Evolutionary conservation across 2,797 vertebrate species (phyloP).

Genomic region (Tokudaia tokunoshimensis): DNA sequence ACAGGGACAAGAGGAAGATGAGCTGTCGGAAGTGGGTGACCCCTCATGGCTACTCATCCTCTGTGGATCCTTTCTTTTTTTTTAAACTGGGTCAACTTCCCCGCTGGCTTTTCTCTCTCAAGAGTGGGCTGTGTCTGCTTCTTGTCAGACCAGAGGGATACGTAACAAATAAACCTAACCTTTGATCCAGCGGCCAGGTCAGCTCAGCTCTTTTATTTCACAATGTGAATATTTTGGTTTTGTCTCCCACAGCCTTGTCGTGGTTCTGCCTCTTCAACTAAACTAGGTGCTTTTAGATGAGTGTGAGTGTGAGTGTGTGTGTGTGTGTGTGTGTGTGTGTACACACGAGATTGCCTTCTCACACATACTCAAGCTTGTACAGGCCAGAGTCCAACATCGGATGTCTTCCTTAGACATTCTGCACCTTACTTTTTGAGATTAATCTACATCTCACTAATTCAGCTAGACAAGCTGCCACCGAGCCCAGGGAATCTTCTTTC

Average conservation of each 20-base stretch:
- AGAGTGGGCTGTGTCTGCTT: neutral
- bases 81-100: no score
- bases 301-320: neutral
- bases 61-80: no score
- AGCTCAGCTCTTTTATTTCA: neutral
- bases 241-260: neutral
- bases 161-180: no score
- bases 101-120: neutral
- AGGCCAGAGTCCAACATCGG: neutral
- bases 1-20: neutral
- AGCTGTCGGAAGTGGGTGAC: fast-evolving
- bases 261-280: neutral
- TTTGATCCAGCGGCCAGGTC: neutral
- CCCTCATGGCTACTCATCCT: neutral
- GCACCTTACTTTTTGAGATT: neutral
- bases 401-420: neutral
- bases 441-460: neutral
- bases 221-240: neutral
- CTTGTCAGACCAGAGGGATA: neutral
- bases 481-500: neutral
- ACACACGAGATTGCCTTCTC: neutral
- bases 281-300: neutral
- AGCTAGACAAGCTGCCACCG: neutral
- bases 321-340: no score
- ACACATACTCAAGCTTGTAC: neutral